Base-by-base conservation (phyloP, 2,888 invertebrate genomes). In the Aspidiotus destructor region DNA sequence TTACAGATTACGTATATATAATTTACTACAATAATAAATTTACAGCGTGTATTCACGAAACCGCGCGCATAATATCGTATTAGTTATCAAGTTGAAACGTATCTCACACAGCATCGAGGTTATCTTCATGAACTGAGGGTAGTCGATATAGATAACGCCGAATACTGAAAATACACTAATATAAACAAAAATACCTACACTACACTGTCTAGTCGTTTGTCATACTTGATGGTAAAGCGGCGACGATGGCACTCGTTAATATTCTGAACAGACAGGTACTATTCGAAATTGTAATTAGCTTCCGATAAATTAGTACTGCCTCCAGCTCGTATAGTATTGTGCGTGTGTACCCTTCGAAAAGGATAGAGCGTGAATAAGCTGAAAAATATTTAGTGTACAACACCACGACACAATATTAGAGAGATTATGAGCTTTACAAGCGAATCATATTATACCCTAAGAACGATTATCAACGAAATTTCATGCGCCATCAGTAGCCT, bases 281-380 rank as follows among this genome's bases (percentile, higher is more conserved):
- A 65, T 58, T 65, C 65, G 57, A 65, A 65, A 58, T 65, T 42
- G 65, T 57, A 58, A 65, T 65, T 57, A 65, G 58, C 65, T 65
- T 65, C 65, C 58, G 42, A 65, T 65, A 65, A 58, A 65, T 65
- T 65, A 65, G 58, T 42, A 63, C 40, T 17, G 63, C 63, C 63
- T 41, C 40, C 53, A 53, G 63, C 53, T 63, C 53, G 52, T 54
- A 63, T 53, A 52, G 48, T 13, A 8, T 8, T 44, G 48, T n/a
- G 2, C 5, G 28, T 28, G 28, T 28, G 5, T 5, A 28, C 28
- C 28, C 28, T 28, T 28, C 5, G 28, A 28, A 28, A 28, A 28
- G 28, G 28, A 28, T 28, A 28, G 28, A 5, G 28, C 28, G 28
- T 28, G 28, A 28, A 28, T 28, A 28, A 28, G 28, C 28, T 28